Percentiles rank a stretch among this genome's conserved stretches.
Conservation (phyloP, 2,797 vertebrate species). For the Neostethus bicornis region DNA sequence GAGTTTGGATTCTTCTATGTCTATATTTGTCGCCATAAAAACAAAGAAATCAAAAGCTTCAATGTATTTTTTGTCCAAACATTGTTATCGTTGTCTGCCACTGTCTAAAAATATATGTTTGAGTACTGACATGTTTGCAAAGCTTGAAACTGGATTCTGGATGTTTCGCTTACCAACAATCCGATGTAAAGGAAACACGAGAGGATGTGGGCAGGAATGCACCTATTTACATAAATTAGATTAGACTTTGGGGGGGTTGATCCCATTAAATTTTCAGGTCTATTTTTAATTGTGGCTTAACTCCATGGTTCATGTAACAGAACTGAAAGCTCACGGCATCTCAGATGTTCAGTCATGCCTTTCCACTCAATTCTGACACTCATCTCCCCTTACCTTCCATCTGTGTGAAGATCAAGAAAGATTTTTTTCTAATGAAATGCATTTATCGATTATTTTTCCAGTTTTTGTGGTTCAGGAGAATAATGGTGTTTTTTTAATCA, state of each 20-base stretch:
- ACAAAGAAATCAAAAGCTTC: too few relatives aligned
- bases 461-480: conserved; percentile 8
- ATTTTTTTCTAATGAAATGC: conserved; percentile 9
- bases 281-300: background rate
- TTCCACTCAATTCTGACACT: conserved; percentile 13
- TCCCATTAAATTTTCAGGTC: background rate
- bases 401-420: background rate
- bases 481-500: conserved; percentile 8
- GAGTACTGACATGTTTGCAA: too few relatives aligned
- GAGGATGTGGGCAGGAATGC: too few relatives aligned
- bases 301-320: background rate
- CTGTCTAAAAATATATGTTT: too few relatives aligned
- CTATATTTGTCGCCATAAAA: too few relatives aligned
- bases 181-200: too few relatives aligned
- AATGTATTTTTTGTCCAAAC: too few relatives aligned
- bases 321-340: conserved; percentile 9
- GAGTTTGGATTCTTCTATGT: too few relatives aligned
- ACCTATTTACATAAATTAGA: background rate
- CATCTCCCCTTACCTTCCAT: background rate
- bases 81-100: too few relatives aligned
- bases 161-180: too few relatives aligned
- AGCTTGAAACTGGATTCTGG: too few relatives aligned
- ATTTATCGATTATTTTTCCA: conserved; percentile 16
- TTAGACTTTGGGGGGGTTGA: background rate
- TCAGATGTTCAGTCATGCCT: conserved; percentile 13